Evolutionary conservation across 2,113 vertebrate genomes (phyloP), one percentile per base, ranked within the genome.

Genomic region (Phyllostomus hastatus): DNA sequence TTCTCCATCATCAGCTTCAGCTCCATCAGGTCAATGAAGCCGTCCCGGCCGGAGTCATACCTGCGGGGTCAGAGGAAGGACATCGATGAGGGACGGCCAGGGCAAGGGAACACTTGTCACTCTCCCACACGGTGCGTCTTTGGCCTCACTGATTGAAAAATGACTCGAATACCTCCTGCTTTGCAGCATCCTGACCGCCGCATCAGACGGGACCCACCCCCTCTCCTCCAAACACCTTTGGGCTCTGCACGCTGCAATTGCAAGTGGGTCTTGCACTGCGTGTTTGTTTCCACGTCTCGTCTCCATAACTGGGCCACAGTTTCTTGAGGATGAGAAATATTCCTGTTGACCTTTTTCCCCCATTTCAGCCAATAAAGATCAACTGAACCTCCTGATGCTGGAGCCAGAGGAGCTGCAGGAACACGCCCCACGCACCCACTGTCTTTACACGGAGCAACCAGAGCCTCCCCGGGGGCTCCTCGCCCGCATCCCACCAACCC

Each of bases 1-100:
- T 99, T 99, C 83, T 99, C 98, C 98, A 99, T 99, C 98, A 99
- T 98, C 91, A 99, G 96, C 96, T 99, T 99, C 96, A 99, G 93
- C 91, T 99, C 98, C 98, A 99, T 99, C 82, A 99, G 80, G 97
- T 99, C 98, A 0, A 99, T 99, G 95, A 98, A 99, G 14, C 98
- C 98, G 35, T 99, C 98, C 24, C 96, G 98, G 48, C 98, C 98
- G 0, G 98, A 98, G 26, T 99, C 98, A 10, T 98, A 99, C 86
- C 98, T 99, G 92, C 2, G 0, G 57, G 12, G 35, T 22, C 67
- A 90, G 90, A 96, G 14, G 16, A 69, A 90, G 57, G 41, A 7
- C 0, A 0, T 48, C 26, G 57, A 20, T 16, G 7, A 90, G 70
- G 24, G 22, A 38, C 1, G 4, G 10, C 19, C n/a, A 59, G 67